phyloP scores from a whole-genome alignment of 2,888 invertebrate genomes.

The Parochlus steinenii region DNA sequence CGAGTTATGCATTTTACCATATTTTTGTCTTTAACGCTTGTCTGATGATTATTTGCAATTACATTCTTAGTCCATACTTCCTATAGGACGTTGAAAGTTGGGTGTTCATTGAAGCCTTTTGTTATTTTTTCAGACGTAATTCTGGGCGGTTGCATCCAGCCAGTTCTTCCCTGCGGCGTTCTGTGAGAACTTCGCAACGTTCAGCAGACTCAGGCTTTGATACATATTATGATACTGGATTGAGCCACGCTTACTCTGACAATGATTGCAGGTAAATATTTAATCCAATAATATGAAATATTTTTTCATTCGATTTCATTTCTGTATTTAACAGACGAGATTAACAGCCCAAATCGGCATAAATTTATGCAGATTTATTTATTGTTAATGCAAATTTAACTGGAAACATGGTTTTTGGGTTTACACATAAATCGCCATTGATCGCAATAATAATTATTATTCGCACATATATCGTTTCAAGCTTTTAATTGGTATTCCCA shows the following conservation, averaged over 20 bases:
- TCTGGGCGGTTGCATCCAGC: conserved; percentile 33
- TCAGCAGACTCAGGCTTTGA: conserved; percentile 46
- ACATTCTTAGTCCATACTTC: no score
- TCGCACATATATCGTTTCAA: no score
- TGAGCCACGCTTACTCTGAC: conserved; percentile 52
- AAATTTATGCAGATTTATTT: background rate
- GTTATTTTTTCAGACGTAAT: conserved; percentile 18
- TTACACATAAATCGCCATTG: no score
- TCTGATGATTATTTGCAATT: no score
- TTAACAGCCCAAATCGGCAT: background rate
- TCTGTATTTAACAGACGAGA: background rate
- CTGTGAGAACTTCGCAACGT: conserved; percentile 39
- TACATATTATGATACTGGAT: conserved; percentile 32
- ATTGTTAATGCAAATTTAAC: background rate
- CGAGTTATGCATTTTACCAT: no score
- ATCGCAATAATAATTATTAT: no score
- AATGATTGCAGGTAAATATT: conserved; percentile 46
- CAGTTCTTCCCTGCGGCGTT: conserved; percentile 35
- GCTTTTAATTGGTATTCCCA: no score
- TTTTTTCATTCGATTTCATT: background rate
- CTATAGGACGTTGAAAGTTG: background rate
- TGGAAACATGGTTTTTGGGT: conserved; percentile 1
- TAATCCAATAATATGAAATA: background rate
- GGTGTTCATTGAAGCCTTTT: background rate
- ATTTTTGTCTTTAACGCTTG: no score